Evolutionary conservation across 2,888 invertebrate genomes (phyloP).

Genomic region (Philereme vetulata): DNA sequence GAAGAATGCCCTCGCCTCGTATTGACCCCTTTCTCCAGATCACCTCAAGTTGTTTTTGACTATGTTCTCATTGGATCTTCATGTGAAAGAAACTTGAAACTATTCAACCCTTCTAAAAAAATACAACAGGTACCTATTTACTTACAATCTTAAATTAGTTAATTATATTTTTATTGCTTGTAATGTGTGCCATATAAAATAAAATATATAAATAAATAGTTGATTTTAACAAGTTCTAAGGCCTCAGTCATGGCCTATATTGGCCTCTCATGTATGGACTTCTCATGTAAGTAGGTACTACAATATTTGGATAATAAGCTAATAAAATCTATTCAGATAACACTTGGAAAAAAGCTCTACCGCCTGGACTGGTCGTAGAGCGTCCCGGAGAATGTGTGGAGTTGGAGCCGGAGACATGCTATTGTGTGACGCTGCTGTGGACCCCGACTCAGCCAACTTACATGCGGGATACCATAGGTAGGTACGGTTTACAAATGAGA

Average conservation of each 20-base stretch:
- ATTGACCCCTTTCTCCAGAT: conserved; percentile 87
- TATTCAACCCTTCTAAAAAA: conserved; percentile 83
- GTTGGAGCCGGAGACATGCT: conserved; percentile 81
- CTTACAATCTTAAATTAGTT: too few relatives aligned
- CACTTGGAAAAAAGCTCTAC: conserved; percentile 70
- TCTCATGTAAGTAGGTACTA: too few relatives aligned
- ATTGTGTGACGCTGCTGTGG: conserved; percentile 85
- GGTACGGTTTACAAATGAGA: conserved; percentile 85
- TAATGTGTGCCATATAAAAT: too few relatives aligned
- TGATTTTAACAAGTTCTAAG: too few relatives aligned
- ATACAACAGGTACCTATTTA: conserved; percentile 72
- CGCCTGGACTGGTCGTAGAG: conserved; percentile 82
- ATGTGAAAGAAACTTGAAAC: conserved; percentile 79
- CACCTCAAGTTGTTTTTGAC: conserved; percentile 87
- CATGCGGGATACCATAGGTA: conserved; percentile 85
- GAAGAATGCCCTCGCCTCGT: conserved; percentile 80
- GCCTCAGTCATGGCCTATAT: too few relatives aligned
- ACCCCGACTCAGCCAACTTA: conserved; percentile 83
- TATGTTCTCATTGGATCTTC: conserved; percentile 84
- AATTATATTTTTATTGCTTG: too few relatives aligned
- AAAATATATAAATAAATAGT: too few relatives aligned
- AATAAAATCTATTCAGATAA: conserved; percentile 54
- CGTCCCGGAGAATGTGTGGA: conserved; percentile 82
- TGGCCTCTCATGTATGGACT: too few relatives aligned
- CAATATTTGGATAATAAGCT: neutral